Evolutionary conservation across 2,113 vertebrate genomes (phyloP).

Genomic region (Felis chaus): DNA sequence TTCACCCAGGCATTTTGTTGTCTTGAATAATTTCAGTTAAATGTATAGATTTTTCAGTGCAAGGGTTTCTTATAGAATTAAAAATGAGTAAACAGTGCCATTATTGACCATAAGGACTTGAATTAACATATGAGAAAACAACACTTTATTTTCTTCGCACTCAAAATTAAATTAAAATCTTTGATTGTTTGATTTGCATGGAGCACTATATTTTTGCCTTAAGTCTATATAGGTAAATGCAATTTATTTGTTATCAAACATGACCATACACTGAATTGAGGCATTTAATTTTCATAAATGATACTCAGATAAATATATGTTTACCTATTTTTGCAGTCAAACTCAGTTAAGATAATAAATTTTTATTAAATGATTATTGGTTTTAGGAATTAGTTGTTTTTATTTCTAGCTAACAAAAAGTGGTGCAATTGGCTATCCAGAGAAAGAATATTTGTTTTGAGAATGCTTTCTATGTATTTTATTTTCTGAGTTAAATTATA

Average conservation of each 20-base stretch:
- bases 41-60: background rate
- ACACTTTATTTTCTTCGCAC: background rate
- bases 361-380: background rate
- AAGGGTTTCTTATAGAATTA: background rate
- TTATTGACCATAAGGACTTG: background rate
- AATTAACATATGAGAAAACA: background rate
- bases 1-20: background rate
- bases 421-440: background rate
- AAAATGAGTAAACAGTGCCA: background rate
- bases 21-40: background rate
- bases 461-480: background rate
- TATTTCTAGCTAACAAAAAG: background rate
- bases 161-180: background rate
- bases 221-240: background rate
- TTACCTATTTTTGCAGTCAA: background rate
- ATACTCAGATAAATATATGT: background rate
- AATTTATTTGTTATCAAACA: background rate
- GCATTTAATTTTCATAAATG: background rate
- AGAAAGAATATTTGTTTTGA: background rate
- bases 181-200: background rate
- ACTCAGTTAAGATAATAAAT: background rate
- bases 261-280: background rate
- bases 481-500: background rate
- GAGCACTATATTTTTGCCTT: background rate
- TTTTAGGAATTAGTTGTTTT: background rate